Base-by-base conservation (phyloP, 2,888 invertebrate species). In the Meloe dianella region DNA sequence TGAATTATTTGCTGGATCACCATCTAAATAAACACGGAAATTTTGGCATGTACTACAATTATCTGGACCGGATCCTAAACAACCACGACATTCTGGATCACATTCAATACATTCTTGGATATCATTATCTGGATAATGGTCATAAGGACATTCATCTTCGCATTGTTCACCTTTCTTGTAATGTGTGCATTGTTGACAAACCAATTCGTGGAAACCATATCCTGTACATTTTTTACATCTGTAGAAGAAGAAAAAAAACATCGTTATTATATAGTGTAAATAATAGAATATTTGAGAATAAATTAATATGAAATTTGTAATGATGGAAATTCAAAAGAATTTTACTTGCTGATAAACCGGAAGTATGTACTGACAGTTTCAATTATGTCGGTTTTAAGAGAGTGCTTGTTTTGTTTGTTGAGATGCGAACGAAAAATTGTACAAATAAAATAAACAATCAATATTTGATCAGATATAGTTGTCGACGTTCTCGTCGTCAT, bases 81-180 rank as follows among this genome's bases (percentile, higher is more conserved):
- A 97, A 1, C 94, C 94, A 60, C 91, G 88, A 79, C 98, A 98
- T 83, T 96, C 95, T 0, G 85, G 81, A 77, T 93, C 89, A 74
- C 95, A 95, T 22, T 89, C 88, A 22, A 91, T 86, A 78, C 96
- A 96, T 62, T 89, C 87, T 72, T 91, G 90, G 17, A 87, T 88
- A 0, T 85, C 85, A 67, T 91, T 88, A 75, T 96, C 93, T 0
- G 94, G 92, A 79, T 91, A 97, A 79, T 94, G 92, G 80, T 96
- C 95, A 0, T 87, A 82, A 0, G 95, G 93, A 78, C 97, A 97
- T 78, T 94, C 92, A 70, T 96, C 93, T 79, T 95, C 95, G 78
- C 96, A 97, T 79, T 95, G 94, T 78, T 95, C 95, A 0, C 93
- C 94, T 67, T 92, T 89, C 77, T 93, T 93, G 82, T 92, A 97